These are phyloP conservation scores for Asbolus verrucosus DNA, from an alignment of 1,140 invertebrate species.

Conservation along the genomic window DNA sequence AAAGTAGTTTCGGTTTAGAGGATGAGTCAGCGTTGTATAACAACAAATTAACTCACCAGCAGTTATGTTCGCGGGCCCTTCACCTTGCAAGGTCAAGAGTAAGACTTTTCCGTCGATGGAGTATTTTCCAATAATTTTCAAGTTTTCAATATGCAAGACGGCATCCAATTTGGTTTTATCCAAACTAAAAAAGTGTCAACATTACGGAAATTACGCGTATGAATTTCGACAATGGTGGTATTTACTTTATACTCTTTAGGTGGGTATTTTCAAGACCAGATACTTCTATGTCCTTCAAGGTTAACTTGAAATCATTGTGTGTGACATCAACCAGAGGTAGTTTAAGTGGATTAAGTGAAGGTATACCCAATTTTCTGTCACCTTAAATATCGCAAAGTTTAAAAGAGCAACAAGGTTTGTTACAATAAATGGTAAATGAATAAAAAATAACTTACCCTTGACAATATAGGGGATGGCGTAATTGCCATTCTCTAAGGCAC, in stretches of 20 bases:
- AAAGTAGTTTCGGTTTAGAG: no score
- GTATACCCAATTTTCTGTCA: slow-evolving; percentile 12
- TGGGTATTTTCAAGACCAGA: slow-evolving; percentile 3
- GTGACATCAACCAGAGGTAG: slow-evolving; percentile 11
- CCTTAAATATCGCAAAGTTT: no score
- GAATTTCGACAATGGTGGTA: background rate
- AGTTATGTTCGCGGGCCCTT: slow-evolving; percentile 64
- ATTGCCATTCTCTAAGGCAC: slow-evolving; percentile 22
- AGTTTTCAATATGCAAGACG: slow-evolving; percentile 28
- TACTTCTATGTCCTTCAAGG: slow-evolving; percentile 15
- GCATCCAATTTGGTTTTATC: slow-evolving; percentile 45
- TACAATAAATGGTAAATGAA: no score
- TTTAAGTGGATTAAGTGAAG: slow-evolving; percentile 5
- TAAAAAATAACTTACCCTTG: slow-evolving; percentile 27
- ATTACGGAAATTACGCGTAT: slow-evolving; percentile 12
- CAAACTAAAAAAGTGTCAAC: slow-evolving; percentile 9
- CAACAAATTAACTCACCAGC: slow-evolving; percentile 64
- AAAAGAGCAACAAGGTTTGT: no score
- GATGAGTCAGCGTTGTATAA: no score
- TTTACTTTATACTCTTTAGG: slow-evolving; percentile 18
- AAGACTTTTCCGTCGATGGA: slow-evolving; percentile 64
- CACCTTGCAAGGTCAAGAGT: slow-evolving; percentile 64
- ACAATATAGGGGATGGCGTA: slow-evolving; percentile 27
- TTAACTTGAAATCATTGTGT: slow-evolving; percentile 16
- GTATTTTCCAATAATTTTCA: slow-evolving; percentile 64